Evolutionary conservation across 2,888 invertebrate genomes (phyloP).

Genomic region (Eupithecia tripunctaria): DNA sequence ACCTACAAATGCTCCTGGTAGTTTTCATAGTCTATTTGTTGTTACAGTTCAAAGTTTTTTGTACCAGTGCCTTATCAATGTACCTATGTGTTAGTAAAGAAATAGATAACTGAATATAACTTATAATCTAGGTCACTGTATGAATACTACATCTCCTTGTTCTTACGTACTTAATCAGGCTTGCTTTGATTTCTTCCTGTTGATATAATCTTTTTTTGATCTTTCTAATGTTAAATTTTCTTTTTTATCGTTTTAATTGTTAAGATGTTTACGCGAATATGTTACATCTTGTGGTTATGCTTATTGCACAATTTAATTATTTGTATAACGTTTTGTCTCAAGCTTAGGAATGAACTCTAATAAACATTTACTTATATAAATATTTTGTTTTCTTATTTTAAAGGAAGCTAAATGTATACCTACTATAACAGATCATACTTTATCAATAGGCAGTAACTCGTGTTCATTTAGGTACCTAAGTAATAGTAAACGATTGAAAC

Average conservation of each 20-base stretch:
- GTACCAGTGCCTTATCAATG: conserved; percentile 46
- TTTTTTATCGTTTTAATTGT: conserved; percentile 51
- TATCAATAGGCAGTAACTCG: too few relatives aligned
- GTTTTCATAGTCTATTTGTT: conserved; percentile 26
- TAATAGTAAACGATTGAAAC: too few relatives aligned
- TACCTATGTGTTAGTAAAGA: conserved; percentile 34
- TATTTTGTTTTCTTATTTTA: conserved; percentile 12
- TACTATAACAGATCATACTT: neutral
- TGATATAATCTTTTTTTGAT: conserved; percentile 21
- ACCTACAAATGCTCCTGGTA: conserved; percentile 46
- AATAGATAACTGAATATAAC: conserved; percentile 7
- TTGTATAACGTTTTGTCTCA: conserved; percentile 60
- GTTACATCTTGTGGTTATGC: conserved; percentile 61
- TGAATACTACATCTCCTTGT: neutral
- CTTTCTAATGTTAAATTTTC: conserved; percentile 38
- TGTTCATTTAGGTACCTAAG: too few relatives aligned
- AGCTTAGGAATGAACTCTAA: conserved; percentile 66
- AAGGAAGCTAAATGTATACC: neutral
- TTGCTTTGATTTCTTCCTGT: conserved; percentile 12
- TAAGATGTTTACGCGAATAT: conserved; percentile 59
- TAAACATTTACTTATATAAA: conserved; percentile 36
- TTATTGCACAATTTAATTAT: conserved; percentile 73
- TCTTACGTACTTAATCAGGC: conserved; percentile 2
- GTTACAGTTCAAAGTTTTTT: conserved; percentile 33
- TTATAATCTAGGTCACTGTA: conserved; percentile 1